Evolutionary conservation across 2,888 invertebrate species (phyloP).

Genomic region (Drosophila mayaguana): DNA sequence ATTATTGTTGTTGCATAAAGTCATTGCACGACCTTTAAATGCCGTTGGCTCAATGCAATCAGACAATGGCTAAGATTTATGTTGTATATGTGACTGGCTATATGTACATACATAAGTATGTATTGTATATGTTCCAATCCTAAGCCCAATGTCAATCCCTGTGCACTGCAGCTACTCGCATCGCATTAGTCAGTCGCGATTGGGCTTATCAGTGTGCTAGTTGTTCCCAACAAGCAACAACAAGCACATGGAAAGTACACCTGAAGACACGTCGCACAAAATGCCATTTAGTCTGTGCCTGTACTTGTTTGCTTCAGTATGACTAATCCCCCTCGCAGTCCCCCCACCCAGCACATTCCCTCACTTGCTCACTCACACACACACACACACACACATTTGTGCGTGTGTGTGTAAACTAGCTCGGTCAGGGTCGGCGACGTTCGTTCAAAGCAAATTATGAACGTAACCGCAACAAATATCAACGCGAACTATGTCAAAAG

Average conservation of each 20-base stretch:
- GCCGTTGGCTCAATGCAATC: conserved; percentile 58
- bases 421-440: conserved; percentile 28
- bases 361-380: background rate
- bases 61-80: conserved; percentile 30
- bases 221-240: conserved; percentile 11
- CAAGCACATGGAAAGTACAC: conserved; percentile 20
- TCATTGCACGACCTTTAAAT: conserved; percentile 72
- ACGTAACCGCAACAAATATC: conserved; percentile 41
- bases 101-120: background rate
- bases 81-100: background rate
- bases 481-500: conserved; percentile 25
- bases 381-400: background rate
- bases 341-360: background rate
- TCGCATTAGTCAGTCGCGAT: conserved; percentile 35
- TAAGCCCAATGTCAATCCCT: conserved; percentile 16
- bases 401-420: background rate
- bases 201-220: conserved; percentile 43
- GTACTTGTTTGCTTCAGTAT: conserved; percentile 38
- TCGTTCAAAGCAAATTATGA: conserved; percentile 24
- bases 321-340: conserved; percentile 11
- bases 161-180: conserved; percentile 5
- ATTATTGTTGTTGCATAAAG: conserved; percentile 49
- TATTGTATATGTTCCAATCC: background rate
- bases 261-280: conserved; percentile 39
- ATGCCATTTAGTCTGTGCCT: conserved; percentile 66